Base-by-base conservation (phyloP, 2,113 vertebrate genomes). In the Rattus rattus region DNA sequence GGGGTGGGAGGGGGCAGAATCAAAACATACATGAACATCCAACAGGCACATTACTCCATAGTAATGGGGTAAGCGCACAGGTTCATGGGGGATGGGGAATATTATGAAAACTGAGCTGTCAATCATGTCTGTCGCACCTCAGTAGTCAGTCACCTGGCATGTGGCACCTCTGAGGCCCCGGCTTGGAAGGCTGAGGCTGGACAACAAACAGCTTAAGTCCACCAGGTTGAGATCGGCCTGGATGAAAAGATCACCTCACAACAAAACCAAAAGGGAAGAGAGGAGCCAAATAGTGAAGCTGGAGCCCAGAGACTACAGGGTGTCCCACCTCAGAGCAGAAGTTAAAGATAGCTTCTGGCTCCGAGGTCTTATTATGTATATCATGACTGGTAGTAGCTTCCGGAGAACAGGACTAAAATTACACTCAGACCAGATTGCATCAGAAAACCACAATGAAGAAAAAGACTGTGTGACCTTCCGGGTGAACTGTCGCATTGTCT, bases 81-180 rank as follows among this genome's bases (percentile, higher is more conserved):
- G 49, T 14, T 2, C 61, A 4, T 2, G 4, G 11, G 88, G 65
- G 10, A n/a, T 63, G 24, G 12, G 88, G 39, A 13, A 33, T 0
- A 47, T 22, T 3, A 6, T 59, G 75, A 3, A 70, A 36, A 24
- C 12, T 30, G 49, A 36, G n/a, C 24, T 2, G 24, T 49, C 56
- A 5, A 7, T 4, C 16, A 1, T 0, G 2, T 3, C 69, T 14
- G 0, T 36, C 2, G 0, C 0, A 12, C 12, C 69, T 14, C 16
- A 1, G 9, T 8, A 72, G 17, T 0, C 7, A 7, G 20, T 43
- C 17, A 19, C 33, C 52, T n/a, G 14, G 5, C 0, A 33, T 6
- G 39, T 13, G 0, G 39, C 20, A 14, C 5, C 36, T 22, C 9
- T 54, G 87, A 7, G 3, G 19, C 7, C 33, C 63, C 24, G 52